Evolutionary conservation across 2,113 vertebrate species (phyloP), one percentile per base, ranked within the genome.

Genomic region (Callionymus lyra): DNA sequence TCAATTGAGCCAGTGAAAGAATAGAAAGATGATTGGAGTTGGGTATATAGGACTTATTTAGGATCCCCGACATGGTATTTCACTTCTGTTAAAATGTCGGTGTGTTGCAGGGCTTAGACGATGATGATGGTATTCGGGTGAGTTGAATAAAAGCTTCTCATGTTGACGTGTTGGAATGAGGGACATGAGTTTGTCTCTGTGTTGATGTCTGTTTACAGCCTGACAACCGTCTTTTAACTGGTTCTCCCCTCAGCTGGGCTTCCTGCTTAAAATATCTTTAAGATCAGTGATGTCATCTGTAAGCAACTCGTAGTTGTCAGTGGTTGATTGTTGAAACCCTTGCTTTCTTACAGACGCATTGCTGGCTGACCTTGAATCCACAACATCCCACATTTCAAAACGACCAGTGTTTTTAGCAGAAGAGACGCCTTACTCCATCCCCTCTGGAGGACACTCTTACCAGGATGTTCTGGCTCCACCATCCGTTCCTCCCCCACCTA

Each of bases 321-420:
- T 16, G 11, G 16, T n/a, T 11, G 16, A 14, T 18, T 18, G 6
- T 39, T 2, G 37, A 16, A 2, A 16, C 9, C 12, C 33, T 15
- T 14, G 2, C 34, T 21, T 6, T 54, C 21, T 42, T 53, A 33
- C 77, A 98, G 95, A 98, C 16, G 93, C 95, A 1, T 77, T 98
- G 52, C 76, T 98, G 59, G 94, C 93, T 1, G 95, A 98, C 78
- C 82, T 98, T 79, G 94, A 98, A 77, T 98, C 95, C 1, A 96
- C 95, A 44, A 97, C 95, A 12, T 96, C 92, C 0, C 91, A 97
- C 56, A 97, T 98, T 76, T 91, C 95, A 70, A 98, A 95, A 47
- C 71, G 90, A 8, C 92, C 95, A 0, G 89, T 92, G 36, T 96
- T 98, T 61, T 59, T 98, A 39, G 59, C 89, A 0, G 93, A 96